Conservation (phyloP, 2,888 invertebrate genomes). For the Megamerina dolium region DNA sequence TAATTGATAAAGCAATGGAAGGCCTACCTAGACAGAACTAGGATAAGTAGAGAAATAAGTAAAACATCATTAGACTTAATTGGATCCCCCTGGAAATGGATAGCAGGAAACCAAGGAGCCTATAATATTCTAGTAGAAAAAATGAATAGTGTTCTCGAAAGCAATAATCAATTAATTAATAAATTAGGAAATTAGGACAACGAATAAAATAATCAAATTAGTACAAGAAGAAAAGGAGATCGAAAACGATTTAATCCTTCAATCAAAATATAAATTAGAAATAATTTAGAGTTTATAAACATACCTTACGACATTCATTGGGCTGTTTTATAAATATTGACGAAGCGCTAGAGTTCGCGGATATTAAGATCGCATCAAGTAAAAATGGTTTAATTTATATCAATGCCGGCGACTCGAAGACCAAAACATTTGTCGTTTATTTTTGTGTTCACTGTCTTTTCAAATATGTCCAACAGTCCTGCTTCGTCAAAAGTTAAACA, state of each 20-base stretch:
- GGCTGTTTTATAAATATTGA: constrained; percentile 13
- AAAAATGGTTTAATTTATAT: constrained; percentile 12
- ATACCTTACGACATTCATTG: constrained; percentile 12
- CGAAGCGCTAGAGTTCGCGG: constrained; percentile 17
- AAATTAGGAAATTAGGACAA: constrained; percentile 9
- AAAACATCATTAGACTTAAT: no score
- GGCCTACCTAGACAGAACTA: no score
- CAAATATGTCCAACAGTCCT: no score
- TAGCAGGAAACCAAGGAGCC: background rate
- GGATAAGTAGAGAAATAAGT: no score
- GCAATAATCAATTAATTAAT: constrained; percentile 12
- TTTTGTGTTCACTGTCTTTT: no score
- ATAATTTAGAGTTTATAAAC: background rate
- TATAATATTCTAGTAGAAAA: constrained; percentile 1
- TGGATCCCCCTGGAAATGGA: constrained; percentile 4
- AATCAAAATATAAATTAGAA: constrained; percentile 4
- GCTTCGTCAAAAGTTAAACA: no score
- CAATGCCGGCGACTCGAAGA: no score
- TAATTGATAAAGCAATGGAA: no score
- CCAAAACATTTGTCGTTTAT: no score
- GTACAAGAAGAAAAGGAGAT: background rate
- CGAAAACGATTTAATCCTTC: background rate
- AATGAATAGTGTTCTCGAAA: no score
- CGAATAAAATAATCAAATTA: constrained; percentile 13
- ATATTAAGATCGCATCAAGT: constrained; percentile 14